phyloP scores from a whole-genome alignment of 1,140 invertebrate genomes.

The Yoshiicerus persimilis region DNA sequence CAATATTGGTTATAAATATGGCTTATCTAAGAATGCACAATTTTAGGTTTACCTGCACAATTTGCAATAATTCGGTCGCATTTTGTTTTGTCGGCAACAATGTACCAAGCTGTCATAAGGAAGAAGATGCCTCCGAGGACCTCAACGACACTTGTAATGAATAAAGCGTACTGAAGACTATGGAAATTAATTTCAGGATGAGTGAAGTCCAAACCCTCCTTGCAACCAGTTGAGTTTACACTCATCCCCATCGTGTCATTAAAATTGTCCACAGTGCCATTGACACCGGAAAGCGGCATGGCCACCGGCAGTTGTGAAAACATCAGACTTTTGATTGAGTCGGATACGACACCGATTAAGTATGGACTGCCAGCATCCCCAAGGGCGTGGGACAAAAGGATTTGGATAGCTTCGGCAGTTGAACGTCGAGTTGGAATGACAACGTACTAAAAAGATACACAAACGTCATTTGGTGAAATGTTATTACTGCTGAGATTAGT shows the following conservation, averaged over 20 bases:
- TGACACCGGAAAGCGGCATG: background rate
- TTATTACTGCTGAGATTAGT: too few species aligned
- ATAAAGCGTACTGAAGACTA: constrained; percentile 86
- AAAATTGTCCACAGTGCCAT: background rate
- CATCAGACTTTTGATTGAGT: constrained; percentile 60
- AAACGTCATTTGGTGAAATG: too few species aligned
- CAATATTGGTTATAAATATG: background rate
- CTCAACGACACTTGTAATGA: constrained; percentile 85
- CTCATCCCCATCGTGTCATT: background rate
- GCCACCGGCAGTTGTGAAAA: constrained; percentile 1
- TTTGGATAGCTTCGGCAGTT: constrained; percentile 92
- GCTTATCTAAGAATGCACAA: too few species aligned
- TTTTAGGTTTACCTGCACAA: background rate
- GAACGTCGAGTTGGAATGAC: constrained; percentile 86
- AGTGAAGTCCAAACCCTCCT: background rate
- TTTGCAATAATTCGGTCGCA: constrained; percentile 59
- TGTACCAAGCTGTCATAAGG: constrained; percentile 78
- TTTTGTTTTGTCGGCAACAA: constrained; percentile 77
- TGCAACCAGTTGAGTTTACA: constrained; percentile 3
- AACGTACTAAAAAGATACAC: constrained; percentile 73
- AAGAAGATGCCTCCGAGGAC: constrained; percentile 88
- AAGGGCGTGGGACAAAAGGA: constrained; percentile 85
- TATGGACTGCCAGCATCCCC: constrained; percentile 94
- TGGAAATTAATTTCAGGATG: constrained; percentile 62
- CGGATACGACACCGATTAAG: constrained; percentile 68